Evolutionary conservation across 1,140 invertebrate species (phyloP), one percentile per base, ranked within the genome.

Genomic region (Solen grandis): DNA sequence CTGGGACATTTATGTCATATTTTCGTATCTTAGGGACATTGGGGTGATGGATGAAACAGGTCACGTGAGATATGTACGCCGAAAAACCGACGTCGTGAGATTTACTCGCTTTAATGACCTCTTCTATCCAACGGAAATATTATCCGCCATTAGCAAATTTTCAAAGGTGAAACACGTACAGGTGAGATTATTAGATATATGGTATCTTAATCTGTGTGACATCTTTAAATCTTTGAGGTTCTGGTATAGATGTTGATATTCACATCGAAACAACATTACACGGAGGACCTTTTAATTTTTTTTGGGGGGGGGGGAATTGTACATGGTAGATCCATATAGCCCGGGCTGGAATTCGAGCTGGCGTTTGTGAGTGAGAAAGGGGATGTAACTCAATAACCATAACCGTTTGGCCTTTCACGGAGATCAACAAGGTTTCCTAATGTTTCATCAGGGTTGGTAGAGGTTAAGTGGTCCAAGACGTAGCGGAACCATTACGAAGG

Each of bases 31-130:
- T 35, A 74, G 70, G 16, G 70, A 74, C 25, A 74, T 74, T 74
- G 33, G 70, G 41, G 62, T 31, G 2, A 74, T 74, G 70, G 70
- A 74, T 38, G 70, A 62, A 41, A 62, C 70, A 1, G 70, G 70
- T 36, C 70, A 74, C 25, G 70, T 74, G 8, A 60, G 22, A 13
- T 74, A 60, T 19, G 50, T 74, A 29, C 55, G 70, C 13, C 22
- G 70, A 46, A 74, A 74, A 41, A 14, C 70, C 50, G 70, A 74
- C 22, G 41, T 33, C 35, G 57, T 74, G 14, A 29, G 70, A 29
- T 74, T 59, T 29, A 74, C 60, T 13, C 70, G 62, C 50, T 74
- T 10, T 38, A n/a, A 19, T 1, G 70, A 74, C n/a, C 22, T 36
- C 52, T 8, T 74, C 0, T 74, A 59, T 60, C 70, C 70, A 0